Conservation (phyloP, 2,113 vertebrate genomes). For the Syngnathoides biaculeatus region DNA sequence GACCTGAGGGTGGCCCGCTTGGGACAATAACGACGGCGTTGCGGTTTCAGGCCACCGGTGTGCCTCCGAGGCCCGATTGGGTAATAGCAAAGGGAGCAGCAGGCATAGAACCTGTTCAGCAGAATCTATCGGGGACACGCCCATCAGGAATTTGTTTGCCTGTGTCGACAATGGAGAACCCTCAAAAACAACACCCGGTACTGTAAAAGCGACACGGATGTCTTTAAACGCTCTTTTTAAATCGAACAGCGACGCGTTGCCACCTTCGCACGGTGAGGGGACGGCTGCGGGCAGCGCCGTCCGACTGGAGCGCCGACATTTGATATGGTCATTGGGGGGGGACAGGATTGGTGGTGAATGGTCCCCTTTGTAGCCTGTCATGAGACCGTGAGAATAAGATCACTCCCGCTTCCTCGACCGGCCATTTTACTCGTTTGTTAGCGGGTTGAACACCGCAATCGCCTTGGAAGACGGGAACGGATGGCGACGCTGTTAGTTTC, state of each 20-base stretch:
- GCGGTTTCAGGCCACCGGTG: not conserved
- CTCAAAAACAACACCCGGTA: not conserved
- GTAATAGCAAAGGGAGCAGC: constrained; percentile 34
- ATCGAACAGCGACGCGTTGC: not conserved
- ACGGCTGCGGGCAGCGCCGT: constrained; percentile 12
- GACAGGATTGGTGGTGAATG: constrained; percentile 52
- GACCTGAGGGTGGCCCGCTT: not conserved
- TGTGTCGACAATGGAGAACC: constrained; percentile 35
- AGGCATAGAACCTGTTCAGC: constrained; percentile 62
- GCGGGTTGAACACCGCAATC: too few relatives aligned
- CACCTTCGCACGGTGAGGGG: not conserved
- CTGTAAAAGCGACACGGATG: not conserved
- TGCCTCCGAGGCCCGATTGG: constrained; percentile 19
- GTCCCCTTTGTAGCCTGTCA: constrained; percentile 67
- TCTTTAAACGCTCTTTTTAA: not conserved
- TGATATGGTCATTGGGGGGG: constrained; percentile 41
- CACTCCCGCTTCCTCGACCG: constrained; percentile 51
- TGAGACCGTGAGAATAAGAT: constrained; percentile 60
- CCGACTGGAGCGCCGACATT: constrained; percentile 35
- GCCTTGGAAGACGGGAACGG: too few relatives aligned
- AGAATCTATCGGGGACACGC: constrained; percentile 44
- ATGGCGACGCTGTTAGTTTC: too few relatives aligned
- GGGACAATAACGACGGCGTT: not conserved
- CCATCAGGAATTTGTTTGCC: constrained; percentile 36
- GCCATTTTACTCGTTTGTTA: constrained; percentile 27